Conservation (phyloP, 2,797 vertebrate genomes). For the Danio albolineatus region DNA sequence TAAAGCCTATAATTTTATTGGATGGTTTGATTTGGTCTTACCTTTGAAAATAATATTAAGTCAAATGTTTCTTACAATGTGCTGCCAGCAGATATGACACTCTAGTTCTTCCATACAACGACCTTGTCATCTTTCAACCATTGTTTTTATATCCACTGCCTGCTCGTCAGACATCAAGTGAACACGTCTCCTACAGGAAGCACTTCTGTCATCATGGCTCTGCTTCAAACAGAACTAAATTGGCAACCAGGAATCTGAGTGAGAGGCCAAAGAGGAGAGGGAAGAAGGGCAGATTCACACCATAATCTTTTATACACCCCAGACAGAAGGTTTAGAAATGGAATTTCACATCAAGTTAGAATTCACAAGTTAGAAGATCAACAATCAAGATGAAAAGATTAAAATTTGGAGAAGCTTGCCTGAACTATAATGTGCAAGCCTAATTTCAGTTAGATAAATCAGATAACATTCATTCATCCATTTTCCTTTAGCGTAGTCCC, state of each 20-base stretch:
- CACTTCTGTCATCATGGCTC: not conserved
- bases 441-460: not conserved
- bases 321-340: conserved; percentile 6
- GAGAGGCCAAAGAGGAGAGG: conserved; percentile 52
- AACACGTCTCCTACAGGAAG: conserved; percentile 7
- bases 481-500: too few relatives aligned
- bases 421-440: not conserved
- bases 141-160: conserved; percentile 23
- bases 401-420: not conserved
- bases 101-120: not conserved
- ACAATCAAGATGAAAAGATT: not conserved
- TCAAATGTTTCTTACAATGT: not conserved
- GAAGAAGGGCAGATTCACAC: conserved; percentile 17
- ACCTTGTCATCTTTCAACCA: not conserved
- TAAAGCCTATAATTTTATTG: not conserved
- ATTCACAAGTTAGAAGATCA: conserved; percentile 4
- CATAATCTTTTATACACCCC: conserved; percentile 10
- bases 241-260: conserved; percentile 65
- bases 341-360: conserved; percentile 3
- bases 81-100: not conserved
- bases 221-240: not conserved
- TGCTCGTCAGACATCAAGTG: conserved; percentile 17
- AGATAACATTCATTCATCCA: too few relatives aligned
- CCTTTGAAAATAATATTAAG: not conserved
- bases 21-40: not conserved